phyloP scores from a whole-genome alignment of 2,888 invertebrate genomes.

The Ganaspis brasiliensis region DNA sequence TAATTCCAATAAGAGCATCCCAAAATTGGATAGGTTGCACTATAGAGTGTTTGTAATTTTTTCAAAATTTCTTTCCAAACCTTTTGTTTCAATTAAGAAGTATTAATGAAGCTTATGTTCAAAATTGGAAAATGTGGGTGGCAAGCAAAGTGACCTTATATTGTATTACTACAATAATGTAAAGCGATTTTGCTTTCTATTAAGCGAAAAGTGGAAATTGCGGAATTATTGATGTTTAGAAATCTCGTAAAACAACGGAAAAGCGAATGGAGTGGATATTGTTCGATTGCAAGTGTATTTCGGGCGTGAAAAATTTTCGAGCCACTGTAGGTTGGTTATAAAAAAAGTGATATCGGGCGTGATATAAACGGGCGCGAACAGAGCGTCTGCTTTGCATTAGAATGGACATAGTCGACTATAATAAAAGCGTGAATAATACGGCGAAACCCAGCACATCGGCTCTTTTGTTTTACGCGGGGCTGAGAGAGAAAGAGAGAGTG shows the following conservation, averaged over 20 bases:
- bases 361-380: slow-evolving; percentile 46
- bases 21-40: too few relatives aligned
- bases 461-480: slow-evolving; percentile 56
- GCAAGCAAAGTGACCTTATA: too few relatives aligned
- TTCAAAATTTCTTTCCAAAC: too few relatives aligned
- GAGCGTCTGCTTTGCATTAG: slow-evolving; percentile 62
- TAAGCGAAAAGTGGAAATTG: neutral
- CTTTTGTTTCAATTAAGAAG: too few relatives aligned
- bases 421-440: slow-evolving; percentile 61
- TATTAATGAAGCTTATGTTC: too few relatives aligned
- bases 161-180: too few relatives aligned
- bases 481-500: slow-evolving; percentile 31
- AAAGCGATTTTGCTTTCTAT: too few relatives aligned
- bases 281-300: slow-evolving; percentile 33
- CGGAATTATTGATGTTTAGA: neutral
- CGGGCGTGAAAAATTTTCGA: slow-evolving; percentile 48
- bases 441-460: slow-evolving; percentile 52
- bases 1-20: too few relatives aligned
- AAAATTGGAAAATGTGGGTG: too few relatives aligned
- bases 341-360: slow-evolving; percentile 56
- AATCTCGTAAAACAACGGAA: slow-evolving; percentile 10
- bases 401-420: slow-evolving; percentile 60
- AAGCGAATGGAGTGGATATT: neutral
- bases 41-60: too few relatives aligned
- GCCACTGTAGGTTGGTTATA: slow-evolving; percentile 36